Percentiles rank a stretch among this genome's conserved stretches.
These are phyloP conservation scores for Sturmia bella DNA, from an alignment of 2,888 invertebrate species.

Conservation along the genomic window DNA sequence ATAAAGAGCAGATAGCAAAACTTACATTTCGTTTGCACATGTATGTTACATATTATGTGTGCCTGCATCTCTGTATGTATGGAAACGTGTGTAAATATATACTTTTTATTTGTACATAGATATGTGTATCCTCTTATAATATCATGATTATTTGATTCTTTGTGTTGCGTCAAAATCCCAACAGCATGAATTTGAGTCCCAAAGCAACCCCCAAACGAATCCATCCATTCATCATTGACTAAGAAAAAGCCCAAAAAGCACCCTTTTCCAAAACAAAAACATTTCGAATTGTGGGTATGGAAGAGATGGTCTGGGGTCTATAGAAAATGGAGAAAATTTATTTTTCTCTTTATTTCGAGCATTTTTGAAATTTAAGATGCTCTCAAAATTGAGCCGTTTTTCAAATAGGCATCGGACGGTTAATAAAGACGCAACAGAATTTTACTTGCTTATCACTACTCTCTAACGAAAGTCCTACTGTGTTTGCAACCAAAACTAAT, in stretches of 20 bases:
- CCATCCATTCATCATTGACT: slow-evolving; percentile 49
- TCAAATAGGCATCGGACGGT: not conserved
- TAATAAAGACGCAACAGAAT: slow-evolving; percentile 60
- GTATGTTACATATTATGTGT: too few relatives aligned
- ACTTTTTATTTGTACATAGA: not conserved
- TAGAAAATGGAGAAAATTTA: not conserved
- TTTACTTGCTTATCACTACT: slow-evolving; percentile 30
- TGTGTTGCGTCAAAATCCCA: slow-evolving; percentile 76
- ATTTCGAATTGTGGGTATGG: not conserved
- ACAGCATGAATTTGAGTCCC: slow-evolving; percentile 82
- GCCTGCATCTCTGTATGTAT: not conserved
- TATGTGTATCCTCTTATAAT: not conserved
- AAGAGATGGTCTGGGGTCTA: not conserved
- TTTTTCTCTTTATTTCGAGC: slow-evolving; percentile 14
- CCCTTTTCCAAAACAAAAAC: slow-evolving; percentile 72
- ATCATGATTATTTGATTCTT: slow-evolving; percentile 38
- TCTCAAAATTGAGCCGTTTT: slow-evolving; percentile 46
- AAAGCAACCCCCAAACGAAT: slow-evolving; percentile 78
- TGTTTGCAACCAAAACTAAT: slow-evolving; percentile 24
- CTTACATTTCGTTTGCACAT: not conserved
- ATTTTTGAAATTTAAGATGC: not conserved
- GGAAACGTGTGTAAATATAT: not conserved
- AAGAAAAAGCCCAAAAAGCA: slow-evolving; percentile 56
- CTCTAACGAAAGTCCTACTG: slow-evolving; percentile 53
- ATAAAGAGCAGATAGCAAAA: slow-evolving; percentile 8